Base-by-base conservation (phyloP, 2,888 invertebrate genomes). In the Hedya salicella region DNA sequence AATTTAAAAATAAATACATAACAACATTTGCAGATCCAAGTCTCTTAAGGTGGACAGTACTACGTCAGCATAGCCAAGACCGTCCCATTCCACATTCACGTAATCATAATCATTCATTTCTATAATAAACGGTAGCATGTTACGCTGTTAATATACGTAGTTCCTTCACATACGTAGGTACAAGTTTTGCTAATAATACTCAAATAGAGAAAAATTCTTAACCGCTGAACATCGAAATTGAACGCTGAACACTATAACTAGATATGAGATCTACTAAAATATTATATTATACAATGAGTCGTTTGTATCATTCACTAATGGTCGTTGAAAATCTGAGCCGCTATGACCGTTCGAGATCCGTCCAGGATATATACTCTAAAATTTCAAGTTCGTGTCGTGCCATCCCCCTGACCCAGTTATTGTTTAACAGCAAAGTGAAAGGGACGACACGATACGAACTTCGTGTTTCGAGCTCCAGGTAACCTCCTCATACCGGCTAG, bases 191-290 rank as follows among this genome's bases (percentile, higher is more conserved):
- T 66, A 60, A 61, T 21, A 61, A 61, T 66, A 61, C 53, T 60
- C 59, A 66, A 60, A 60, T 53, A 40, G 53, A 61, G 61, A 61
- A 66, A 14, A 54, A 65, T 32, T 49, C 54, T 66, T 66, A 66
- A 66, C 60, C 61, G 53, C 32, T 61, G 66, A 66, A 61, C 53
- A 54, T 66, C 48, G 61, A 66, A 66, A 19, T 60, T 52, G 40
- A 54, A 30, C 53, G 30, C 40, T 52, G 40, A 54, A 30, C 53
- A 30, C 40, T 66, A 66, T 66, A 66, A 61, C 48, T 66, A 66
- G 60, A 61, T 61, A 57, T 64, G 64, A 66, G 54, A 61, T 66
- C 54, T 61, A 60, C 39, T 60, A 60, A 66, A 61, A 54, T 66
- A 61, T 54, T 46, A 46, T 30, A 14, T 53, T 57, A 32, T 54